phyloP scores from a whole-genome alignment of 2,113 vertebrate genomes.

The Pteropus alecto region DNA sequence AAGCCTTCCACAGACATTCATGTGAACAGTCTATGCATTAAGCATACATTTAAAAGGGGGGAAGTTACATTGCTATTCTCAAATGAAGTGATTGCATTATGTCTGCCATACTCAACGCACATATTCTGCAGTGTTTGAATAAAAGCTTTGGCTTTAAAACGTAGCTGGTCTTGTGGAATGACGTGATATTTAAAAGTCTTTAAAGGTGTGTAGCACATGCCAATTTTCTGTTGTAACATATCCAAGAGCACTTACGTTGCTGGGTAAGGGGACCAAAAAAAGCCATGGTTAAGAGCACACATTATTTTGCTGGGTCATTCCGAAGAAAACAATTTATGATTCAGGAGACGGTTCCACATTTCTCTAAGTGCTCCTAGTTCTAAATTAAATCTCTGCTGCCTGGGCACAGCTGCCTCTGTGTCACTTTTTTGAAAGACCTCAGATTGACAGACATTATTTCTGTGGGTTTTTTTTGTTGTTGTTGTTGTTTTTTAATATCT shows the following conservation, averaged over 20 bases:
- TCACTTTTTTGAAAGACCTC: slow-evolving; percentile 32
- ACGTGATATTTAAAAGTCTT: slow-evolving; percentile 65
- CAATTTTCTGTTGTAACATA: slow-evolving; percentile 37
- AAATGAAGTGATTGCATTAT: slow-evolving; percentile 63
- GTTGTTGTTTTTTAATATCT: not conserved
- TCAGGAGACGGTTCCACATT: slow-evolving; percentile 49
- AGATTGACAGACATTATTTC: slow-evolving; percentile 6
- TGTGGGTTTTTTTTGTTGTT: not conserved
- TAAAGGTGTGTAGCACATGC: slow-evolving; percentile 11
- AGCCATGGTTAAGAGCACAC: not conserved
- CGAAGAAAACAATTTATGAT: slow-evolving; percentile 61
- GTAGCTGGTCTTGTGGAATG: slow-evolving; percentile 47
- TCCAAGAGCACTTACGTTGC: not conserved
- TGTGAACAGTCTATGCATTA: slow-evolving; percentile 41
- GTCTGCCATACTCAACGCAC: slow-evolving; percentile 11
- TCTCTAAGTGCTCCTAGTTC: slow-evolving; percentile 40
- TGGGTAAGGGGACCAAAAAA: not conserved
- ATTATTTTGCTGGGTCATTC: slow-evolving; percentile 45
- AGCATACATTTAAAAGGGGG: slow-evolving; percentile 47
- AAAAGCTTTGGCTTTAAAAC: slow-evolving; percentile 67
- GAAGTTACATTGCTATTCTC: slow-evolving; percentile 59
- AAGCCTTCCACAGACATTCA: slow-evolving; percentile 44
- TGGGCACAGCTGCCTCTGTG: not conserved
- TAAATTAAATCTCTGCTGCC: slow-evolving; percentile 50
- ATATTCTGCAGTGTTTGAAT: slow-evolving; percentile 64